Base-by-base conservation (phyloP, 2,113 vertebrate genomes). In the Silurus glanis region DNA sequence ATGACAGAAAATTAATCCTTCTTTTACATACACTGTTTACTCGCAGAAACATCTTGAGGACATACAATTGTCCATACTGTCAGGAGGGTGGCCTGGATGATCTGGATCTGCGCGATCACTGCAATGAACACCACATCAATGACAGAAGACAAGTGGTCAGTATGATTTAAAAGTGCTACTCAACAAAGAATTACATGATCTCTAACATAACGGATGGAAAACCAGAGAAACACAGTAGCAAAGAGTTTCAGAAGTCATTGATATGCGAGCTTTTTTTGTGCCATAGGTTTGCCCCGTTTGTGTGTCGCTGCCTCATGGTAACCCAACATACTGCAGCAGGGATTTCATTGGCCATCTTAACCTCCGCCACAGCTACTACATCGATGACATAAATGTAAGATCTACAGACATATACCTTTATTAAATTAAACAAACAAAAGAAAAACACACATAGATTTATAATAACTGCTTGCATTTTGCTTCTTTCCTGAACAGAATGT, bases 201-300 rank as follows among this genome's bases (percentile, higher is more conserved):
- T 83, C 1, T 23, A 80, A 58, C 28, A 28, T 9, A 19, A 58
- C 16, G 4, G 25, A 16, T 1, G 25, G 28, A 16, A 28, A 37
- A 69, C 66, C 37, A 72, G 6, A 71, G 2, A 16, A 17, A 14
- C 28, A 16, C 56, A 45, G 28, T 58, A 61, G 56, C 2, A 6
- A 80, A 80, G 21, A 76, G 0, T 14, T 51, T 19, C 9, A 61
- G 25, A 8, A 61, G n/a, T 2, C 2, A 37, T 37, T n/a, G 85
- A 23, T 21, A 47, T 75, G 58, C 55, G 4, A 51, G 17, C 37
- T 1, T 81, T 6, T 10, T 66, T 75, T 76, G 28, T 51, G 16
- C 88, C 86, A 76, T 89, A 97, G 96, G 95, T 96, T 58, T 97
- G 96, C 93, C 96, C 96, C 75, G 95, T 97, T 91, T 97, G 96